These are phyloP conservation scores for Montipora cactus DNA, from an alignment of 64 coral and sea anemone species.

Conservation along the genomic window DNA sequence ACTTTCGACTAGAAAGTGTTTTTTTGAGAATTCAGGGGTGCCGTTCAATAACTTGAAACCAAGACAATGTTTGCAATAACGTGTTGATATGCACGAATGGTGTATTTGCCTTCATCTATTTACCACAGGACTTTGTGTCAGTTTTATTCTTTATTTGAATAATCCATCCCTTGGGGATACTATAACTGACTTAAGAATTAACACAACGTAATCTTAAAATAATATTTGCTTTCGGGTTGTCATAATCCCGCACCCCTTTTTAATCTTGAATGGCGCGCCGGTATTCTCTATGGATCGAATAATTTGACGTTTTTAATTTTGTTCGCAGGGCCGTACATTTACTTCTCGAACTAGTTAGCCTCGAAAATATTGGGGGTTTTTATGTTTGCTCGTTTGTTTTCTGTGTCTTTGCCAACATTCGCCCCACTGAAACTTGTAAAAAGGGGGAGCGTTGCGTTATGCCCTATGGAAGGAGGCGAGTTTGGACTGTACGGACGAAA, in stretches of 20 bases:
- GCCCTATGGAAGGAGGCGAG: no score
- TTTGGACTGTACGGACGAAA: no score
- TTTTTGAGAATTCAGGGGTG: not conserved
- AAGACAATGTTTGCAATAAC: not conserved
- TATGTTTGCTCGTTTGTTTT: no score
- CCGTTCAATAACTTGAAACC: not conserved
- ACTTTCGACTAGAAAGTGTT: not conserved
- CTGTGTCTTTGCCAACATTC: no score
- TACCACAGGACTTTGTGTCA: not conserved
- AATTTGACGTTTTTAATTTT: not conserved
- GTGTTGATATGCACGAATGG: not conserved
- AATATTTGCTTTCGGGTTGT: not conserved
- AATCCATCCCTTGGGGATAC: conserved; percentile 34
- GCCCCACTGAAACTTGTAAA: no score
- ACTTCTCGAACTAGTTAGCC: no score
- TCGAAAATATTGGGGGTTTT: no score
- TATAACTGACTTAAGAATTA: not conserved
- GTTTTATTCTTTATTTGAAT: not conserved
- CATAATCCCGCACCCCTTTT: not conserved
- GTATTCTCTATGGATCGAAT: no score
- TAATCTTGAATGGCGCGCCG: not conserved
- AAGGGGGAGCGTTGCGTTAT: no score
- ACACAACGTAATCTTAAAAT: not conserved
- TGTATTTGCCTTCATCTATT: not conserved
- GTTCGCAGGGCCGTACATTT: not conserved